Percentiles rank a stretch among this genome's conserved stretches.
These are phyloP conservation scores for Cepaea hortensis DNA, from an alignment of 2,888 invertebrate species.

Conservation along the genomic window DNA sequence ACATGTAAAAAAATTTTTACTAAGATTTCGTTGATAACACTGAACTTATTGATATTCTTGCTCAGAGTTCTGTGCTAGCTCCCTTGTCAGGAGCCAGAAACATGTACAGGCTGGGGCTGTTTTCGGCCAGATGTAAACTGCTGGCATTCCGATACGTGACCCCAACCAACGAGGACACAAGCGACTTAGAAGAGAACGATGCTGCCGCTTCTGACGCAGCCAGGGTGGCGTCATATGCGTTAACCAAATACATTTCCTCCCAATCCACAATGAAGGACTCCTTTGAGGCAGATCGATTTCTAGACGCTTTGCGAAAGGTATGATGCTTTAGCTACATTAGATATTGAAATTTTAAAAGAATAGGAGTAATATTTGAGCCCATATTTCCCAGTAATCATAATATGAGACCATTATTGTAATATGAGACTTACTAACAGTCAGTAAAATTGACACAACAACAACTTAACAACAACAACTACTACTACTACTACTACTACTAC, in stretches of 20 bases:
- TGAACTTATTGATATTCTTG: not conserved
- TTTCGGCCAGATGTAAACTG: constrained; percentile 61
- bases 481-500: too few relatives aligned
- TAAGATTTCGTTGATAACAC: too few relatives aligned
- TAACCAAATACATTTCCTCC: constrained; percentile 57
- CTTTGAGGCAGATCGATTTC: constrained; percentile 54
- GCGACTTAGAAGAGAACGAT: constrained; percentile 39
- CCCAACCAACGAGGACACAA: constrained; percentile 41
- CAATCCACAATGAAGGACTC: constrained; percentile 49
- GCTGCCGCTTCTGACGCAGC: constrained; percentile 65
- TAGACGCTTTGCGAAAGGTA: constrained; percentile 57
- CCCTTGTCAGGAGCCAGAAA: constrained; percentile 60
- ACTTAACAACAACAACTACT: too few relatives aligned
- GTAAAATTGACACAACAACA: too few relatives aligned
- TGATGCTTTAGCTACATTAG: not conserved
- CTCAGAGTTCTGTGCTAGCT: constrained; percentile 58
- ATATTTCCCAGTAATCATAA: too few relatives aligned
- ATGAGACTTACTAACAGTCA: too few relatives aligned
- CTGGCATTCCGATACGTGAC: constrained; percentile 64
- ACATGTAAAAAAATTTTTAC: too few relatives aligned
- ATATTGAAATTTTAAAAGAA: too few relatives aligned
- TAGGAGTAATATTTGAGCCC: too few relatives aligned
- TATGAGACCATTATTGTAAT: too few relatives aligned
- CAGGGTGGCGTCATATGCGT: constrained; percentile 58
- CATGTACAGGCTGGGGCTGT: constrained; percentile 65